These are phyloP conservation scores for Perizoma flavofasciatum DNA, from an alignment of 2,888 invertebrate genomes.

Conservation along the genomic window DNA sequence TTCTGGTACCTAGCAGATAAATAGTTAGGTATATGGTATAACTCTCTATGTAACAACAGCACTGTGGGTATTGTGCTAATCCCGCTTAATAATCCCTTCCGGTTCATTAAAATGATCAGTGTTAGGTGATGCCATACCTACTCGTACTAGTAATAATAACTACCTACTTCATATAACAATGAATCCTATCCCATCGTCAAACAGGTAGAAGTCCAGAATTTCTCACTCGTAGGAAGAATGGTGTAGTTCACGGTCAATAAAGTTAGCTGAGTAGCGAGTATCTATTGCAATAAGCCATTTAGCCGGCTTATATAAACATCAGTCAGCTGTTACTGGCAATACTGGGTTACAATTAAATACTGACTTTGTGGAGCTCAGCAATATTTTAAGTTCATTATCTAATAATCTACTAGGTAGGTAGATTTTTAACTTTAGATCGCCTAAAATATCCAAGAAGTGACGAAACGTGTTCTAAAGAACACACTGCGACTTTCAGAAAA, in stretches of 20 bases:
- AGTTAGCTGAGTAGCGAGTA: slow-evolving; percentile 11
- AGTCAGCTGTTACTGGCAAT: background rate
- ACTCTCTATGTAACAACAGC: background rate
- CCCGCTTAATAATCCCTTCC: slow-evolving; percentile 61
- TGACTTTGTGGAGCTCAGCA: no score
- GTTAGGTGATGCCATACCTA: slow-evolving; percentile 38
- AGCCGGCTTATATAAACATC: slow-evolving; percentile 13
- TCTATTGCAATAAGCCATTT: slow-evolving; percentile 18
- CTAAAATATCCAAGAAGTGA: no score
- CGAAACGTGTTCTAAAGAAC: no score
- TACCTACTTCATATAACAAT: background rate
- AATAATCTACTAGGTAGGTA: no score
- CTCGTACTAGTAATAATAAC: background rate
- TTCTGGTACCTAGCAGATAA: no score
- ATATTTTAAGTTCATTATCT: no score
- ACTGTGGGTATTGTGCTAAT: slow-evolving; percentile 42
- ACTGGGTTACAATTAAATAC: no score
- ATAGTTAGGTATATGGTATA: no score
- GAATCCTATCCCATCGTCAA: slow-evolving; percentile 14
- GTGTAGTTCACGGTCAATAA: slow-evolving; percentile 30
- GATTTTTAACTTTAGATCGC: no score
- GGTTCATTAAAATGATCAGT: slow-evolving; percentile 55
- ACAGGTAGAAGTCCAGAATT: slow-evolving; percentile 14
- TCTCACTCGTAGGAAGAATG: slow-evolving; percentile 3
- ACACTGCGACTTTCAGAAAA: background rate